phyloP scores from a whole-genome alignment of 1,140 invertebrate species.

The Trichonephila clavata region DNA sequence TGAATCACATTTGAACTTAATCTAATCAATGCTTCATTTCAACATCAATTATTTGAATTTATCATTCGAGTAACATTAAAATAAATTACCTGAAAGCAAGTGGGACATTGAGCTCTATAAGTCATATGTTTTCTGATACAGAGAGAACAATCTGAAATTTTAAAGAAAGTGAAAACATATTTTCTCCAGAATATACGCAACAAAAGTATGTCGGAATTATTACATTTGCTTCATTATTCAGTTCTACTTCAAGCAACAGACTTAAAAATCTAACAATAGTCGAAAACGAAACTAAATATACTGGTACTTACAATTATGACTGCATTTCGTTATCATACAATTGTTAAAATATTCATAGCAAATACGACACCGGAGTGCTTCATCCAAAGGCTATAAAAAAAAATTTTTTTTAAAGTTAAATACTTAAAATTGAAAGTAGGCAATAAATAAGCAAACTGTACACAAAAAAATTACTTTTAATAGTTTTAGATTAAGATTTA shows the following conservation, averaged over 20 bases:
- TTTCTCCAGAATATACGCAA: too few species aligned
- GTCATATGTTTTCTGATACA: slow-evolving; percentile 84
- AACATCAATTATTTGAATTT: too few species aligned
- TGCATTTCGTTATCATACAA: slow-evolving; percentile 64
- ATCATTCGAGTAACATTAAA: too few species aligned
- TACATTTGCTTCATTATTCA: too few species aligned
- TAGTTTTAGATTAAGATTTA: background rate
- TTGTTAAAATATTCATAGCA: slow-evolving; percentile 62
- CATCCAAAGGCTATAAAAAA: slow-evolving; percentile 51
- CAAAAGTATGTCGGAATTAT: too few species aligned
- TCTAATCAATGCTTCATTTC: too few species aligned
- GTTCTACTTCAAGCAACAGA: too few species aligned
- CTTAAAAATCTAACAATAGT: too few species aligned
- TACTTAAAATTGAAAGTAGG: background rate
- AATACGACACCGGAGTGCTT: slow-evolving; percentile 37
- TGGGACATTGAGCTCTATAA: slow-evolving; percentile 83
- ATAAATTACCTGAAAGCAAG: slow-evolving; percentile 81
- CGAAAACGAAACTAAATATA: background rate
- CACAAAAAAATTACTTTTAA: slow-evolving; percentile 27
- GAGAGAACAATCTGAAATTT: slow-evolving; percentile 83
- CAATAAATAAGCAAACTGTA: background rate
- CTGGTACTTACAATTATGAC: slow-evolving; percentile 56
- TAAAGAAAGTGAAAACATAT: background rate
- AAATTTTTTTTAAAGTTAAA: background rate
- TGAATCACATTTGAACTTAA: too few species aligned